These are phyloP conservation scores for Zaprionus bogoriensis DNA, from an alignment of 2,888 invertebrate species.

Conservation along the genomic window DNA sequence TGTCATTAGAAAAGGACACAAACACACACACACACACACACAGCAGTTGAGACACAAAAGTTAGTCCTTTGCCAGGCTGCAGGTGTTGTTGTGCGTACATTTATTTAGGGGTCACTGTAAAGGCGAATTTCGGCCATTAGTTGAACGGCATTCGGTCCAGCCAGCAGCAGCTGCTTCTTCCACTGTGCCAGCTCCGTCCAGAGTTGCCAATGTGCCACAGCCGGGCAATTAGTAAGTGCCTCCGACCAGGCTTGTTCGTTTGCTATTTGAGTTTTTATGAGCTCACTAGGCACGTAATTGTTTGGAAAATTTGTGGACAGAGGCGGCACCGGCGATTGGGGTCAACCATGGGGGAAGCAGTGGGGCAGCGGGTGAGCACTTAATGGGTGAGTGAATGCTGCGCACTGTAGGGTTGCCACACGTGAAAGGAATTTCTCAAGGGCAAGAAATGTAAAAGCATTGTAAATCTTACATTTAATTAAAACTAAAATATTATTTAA, in stretches of 20 bases:
- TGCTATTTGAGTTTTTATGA: slow-evolving; percentile 56
- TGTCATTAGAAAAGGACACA: slow-evolving; percentile 58
- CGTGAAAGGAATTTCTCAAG: too few species aligned
- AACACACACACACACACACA: slow-evolving; percentile 20
- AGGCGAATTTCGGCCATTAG: slow-evolving; percentile 55
- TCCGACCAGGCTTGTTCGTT: slow-evolving; percentile 15
- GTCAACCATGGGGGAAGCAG: too few species aligned
- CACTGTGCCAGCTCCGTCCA: not conserved
- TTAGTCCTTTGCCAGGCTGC: slow-evolving; percentile 53
- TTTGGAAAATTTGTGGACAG: slow-evolving; percentile 49
- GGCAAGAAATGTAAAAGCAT: not conserved
- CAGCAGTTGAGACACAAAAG: slow-evolving; percentile 49
- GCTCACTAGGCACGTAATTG: slow-evolving; percentile 59
- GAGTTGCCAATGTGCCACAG: slow-evolving; percentile 21
- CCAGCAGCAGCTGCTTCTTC: not conserved
- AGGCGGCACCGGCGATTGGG: not conserved
- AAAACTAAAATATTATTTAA: not conserved
- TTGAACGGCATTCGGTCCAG: slow-evolving; percentile 20
- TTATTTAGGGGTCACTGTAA: slow-evolving; percentile 64
- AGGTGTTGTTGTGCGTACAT: slow-evolving; percentile 54
- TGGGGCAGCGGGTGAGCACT: slow-evolving; percentile 4
- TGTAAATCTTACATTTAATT: not conserved
- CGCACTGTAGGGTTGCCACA: not conserved
- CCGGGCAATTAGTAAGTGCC: slow-evolving; percentile 57
- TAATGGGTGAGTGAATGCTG: not conserved